Percentiles rank a stretch among this genome's conserved stretches.
phyloP scores from a whole-genome alignment of 2,888 invertebrate species.

The Alloscopus bannaensis region DNA sequence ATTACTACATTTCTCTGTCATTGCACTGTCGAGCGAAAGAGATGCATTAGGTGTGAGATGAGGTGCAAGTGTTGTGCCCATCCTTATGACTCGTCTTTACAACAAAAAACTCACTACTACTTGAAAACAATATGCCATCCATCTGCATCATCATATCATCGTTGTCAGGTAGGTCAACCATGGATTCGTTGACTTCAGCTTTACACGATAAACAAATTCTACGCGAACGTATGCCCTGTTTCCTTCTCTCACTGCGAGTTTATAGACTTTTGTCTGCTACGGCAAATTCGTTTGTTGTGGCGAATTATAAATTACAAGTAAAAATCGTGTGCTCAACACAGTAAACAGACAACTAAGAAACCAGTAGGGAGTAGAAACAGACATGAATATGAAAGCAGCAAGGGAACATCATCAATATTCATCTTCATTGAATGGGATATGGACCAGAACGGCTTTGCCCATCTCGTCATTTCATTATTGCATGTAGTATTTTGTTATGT shows the following conservation, averaged over 20 bases:
- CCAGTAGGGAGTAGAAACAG: slow-evolving; percentile 40
- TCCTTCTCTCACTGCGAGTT: background rate
- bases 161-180: slow-evolving; percentile 56
- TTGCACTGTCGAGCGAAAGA: background rate
- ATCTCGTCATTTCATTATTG: too few relatives aligned
- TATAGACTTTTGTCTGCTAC: slow-evolving; percentile 31
- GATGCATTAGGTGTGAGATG: slow-evolving; percentile 37
- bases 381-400: background rate
- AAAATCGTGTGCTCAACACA: slow-evolving; percentile 40
- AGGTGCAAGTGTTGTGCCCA: slow-evolving; percentile 6
- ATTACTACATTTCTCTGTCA: slow-evolving; percentile 4
- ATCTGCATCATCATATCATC: slow-evolving; percentile 1
- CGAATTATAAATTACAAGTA: slow-evolving; percentile 26
- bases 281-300: slow-evolving; percentile 22
- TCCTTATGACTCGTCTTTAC: background rate
- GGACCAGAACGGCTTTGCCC: too few relatives aligned
- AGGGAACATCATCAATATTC: too few relatives aligned
- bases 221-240: background rate
- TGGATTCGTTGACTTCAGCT: slow-evolving; percentile 23
- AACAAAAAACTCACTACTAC: too few relatives aligned
- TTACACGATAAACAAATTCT: slow-evolving; percentile 16
- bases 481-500: too few relatives aligned
- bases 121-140: background rate
- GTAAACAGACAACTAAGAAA: slow-evolving; percentile 46
- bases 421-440: too few relatives aligned